Evolutionary conservation across 1,140 invertebrate genomes (phyloP), one percentile per base, ranked within the genome.

Genomic region (Streblospio benedicti): DNA sequence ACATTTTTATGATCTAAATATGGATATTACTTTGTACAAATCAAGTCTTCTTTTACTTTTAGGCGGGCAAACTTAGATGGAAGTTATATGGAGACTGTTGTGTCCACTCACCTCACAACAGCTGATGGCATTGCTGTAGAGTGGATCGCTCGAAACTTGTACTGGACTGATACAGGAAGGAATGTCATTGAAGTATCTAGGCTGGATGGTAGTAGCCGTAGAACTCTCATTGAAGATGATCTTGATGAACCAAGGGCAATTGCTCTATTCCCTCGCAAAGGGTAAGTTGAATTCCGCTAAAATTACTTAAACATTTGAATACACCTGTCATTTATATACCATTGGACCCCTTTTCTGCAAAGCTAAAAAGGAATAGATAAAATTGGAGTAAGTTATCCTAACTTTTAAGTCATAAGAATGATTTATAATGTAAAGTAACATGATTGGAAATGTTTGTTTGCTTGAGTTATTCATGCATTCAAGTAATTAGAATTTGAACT

Each of bases 71-170:
- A 59, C 43, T 41, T 62, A 2, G 38, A 62, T 9, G 55, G 56
- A n/a, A 59, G 30, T 33, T 3, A 23, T 1, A 47, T 49, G 44
- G 61, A 62, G 38, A 63, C 47, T 44, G 45, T 57, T 30, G 41
- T 60, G 35, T 23, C 31, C 33, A 56, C 16, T 33, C 52, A 44
- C 31, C 44, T 60, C 57, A 89, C 63, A 84, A 74, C 95, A 4
- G 91, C 95, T 0, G 92, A 95, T 82, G 92, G 92, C 0, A 74
- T 96, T 6, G 91, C 91, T 0, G 92, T 93, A 66, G 93, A 96
- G 75, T 96, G 92, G 92, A 86, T 96, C 23, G 90, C 85, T 0
- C 84, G 86, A 28, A 94, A 95, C 74, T 78, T 96, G 0, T 96
- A 96, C 71, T 96, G 92, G 91, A 76, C 95, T 28, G 93, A 96